Conservation (phyloP, 2,888 invertebrate species). For the Drosophila nigricruria region DNA sequence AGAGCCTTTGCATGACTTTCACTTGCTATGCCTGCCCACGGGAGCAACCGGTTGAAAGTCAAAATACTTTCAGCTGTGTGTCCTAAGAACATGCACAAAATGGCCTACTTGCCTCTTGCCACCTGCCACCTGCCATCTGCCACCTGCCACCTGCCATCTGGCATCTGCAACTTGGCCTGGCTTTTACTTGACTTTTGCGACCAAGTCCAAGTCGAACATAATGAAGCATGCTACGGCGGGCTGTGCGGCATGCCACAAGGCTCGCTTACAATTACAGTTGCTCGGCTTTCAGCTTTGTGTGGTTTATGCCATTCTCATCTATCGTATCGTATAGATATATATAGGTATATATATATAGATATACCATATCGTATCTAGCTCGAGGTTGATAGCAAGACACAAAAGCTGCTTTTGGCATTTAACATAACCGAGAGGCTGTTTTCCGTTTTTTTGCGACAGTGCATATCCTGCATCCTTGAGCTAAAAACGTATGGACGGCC, state of each 20-base stretch:
- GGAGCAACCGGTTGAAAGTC: conserved; percentile 71
- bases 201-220: conserved; percentile 47
- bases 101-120: conserved; percentile 71
- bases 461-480: conserved; percentile 75
- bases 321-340: conserved; percentile 2
- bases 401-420: conserved; percentile 47
- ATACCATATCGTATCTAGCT: conserved; percentile 35
- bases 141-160: conserved; percentile 19
- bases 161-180: conserved; percentile 49
- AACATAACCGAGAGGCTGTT: conserved; percentile 13
- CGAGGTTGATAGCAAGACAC: conserved; percentile 49
- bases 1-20: conserved; percentile 66
- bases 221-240: conserved; percentile 22
- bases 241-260: conserved; percentile 12
- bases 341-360: background rate
- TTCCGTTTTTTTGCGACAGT: conserved; percentile 56
- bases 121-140: conserved; percentile 20
- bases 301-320: conserved; percentile 24
- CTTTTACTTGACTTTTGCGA: conserved; percentile 51
- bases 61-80: conserved; percentile 28
- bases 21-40: conserved; percentile 51
- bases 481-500: conserved; percentile 58
- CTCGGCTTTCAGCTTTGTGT: conserved; percentile 15
- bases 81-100: conserved; percentile 56
- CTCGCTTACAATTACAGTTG: conserved; percentile 25